Percentiles rank a stretch among this genome's conserved stretches.
Conservation (phyloP, 2,113 vertebrate species). For the Coreoperca whiteheadi region DNA sequence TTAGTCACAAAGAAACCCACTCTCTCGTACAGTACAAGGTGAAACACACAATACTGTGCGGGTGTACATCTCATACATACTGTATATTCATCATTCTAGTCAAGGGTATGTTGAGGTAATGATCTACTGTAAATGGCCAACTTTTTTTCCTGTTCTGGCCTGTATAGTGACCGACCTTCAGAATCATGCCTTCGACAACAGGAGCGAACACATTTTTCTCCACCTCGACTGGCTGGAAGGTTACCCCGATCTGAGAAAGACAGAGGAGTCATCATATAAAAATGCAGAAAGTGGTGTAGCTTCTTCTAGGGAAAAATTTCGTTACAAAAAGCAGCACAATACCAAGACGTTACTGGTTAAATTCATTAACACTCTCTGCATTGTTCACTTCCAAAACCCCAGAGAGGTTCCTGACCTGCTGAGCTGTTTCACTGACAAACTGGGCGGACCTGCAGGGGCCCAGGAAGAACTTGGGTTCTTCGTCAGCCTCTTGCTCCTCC, state of each 20-base stretch:
- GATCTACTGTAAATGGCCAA: slow-evolving; percentile 1
- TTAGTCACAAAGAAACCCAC: slow-evolving; percentile 38
- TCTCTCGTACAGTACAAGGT: slow-evolving; percentile 19
- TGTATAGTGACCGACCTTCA: slow-evolving; percentile 87
- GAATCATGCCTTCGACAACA: slow-evolving; percentile 94
- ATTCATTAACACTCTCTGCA: neutral
- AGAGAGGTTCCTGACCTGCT: slow-evolving; percentile 87
- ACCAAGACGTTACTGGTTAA: neutral
- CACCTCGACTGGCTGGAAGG: slow-evolving; percentile 91
- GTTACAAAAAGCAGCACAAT: neutral
- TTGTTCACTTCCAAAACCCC: neutral
- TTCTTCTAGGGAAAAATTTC: neutral
- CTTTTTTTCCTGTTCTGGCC: neutral
- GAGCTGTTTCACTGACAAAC: slow-evolving; percentile 90
- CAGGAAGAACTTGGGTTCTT: slow-evolving; percentile 91
- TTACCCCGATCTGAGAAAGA: slow-evolving; percentile 90
- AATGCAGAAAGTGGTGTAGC: neutral
- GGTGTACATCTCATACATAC: neutral
- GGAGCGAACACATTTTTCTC: slow-evolving; percentile 93
- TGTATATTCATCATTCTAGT: slow-evolving; percentile 36
- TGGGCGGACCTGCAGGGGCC: slow-evolving; percentile 87
- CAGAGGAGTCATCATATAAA: neutral
- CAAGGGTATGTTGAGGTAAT: slow-evolving; percentile 5
- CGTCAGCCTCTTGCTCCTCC: slow-evolving; percentile 91
- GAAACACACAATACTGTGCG: slow-evolving; percentile 27